Evolutionary conservation across 2,888 invertebrate genomes (phyloP).

Genomic region (Drosophila colorata): DNA sequence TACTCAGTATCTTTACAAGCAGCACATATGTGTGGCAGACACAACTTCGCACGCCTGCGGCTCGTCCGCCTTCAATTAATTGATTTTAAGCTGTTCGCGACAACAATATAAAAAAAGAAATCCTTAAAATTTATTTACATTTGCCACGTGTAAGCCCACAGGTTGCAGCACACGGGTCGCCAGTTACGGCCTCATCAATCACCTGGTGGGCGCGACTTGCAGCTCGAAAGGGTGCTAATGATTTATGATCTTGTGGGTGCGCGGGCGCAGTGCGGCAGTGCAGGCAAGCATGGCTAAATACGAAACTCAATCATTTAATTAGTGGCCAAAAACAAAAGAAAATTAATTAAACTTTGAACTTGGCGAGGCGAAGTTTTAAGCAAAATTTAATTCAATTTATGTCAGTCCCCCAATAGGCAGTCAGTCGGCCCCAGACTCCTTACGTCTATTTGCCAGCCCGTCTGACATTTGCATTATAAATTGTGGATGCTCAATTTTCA

Average conservation of each 20-base stretch:
- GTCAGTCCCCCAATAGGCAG: constrained; percentile 44
- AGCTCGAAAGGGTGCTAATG: constrained; percentile 68
- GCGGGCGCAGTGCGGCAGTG: neutral
- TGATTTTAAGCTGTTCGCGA: constrained; percentile 23
- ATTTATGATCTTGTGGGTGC: constrained; percentile 58
- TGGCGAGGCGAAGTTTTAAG: constrained; percentile 48
- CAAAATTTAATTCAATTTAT: constrained; percentile 78
- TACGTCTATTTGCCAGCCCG: constrained; percentile 19
- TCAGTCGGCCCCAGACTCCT: neutral
- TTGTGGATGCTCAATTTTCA: constrained; percentile 74
- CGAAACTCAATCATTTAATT: constrained; percentile 79
- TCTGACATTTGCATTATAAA: constrained; percentile 78
- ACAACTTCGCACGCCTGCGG: no score
- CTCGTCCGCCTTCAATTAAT: constrained; percentile 3
- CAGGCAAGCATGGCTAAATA: constrained; percentile 65
- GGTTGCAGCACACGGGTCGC: constrained; percentile 37
- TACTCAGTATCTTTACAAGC: neutral
- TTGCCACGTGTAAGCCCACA: constrained; percentile 53
- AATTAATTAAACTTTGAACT: constrained; percentile 80
- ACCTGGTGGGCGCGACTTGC: constrained; percentile 52
- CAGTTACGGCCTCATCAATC: constrained; percentile 65
- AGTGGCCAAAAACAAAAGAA: constrained; percentile 74
- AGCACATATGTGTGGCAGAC: neutral
- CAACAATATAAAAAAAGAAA: constrained; percentile 23
- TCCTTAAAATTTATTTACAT: constrained; percentile 51